Evolutionary conservation across 2,888 invertebrate genomes (phyloP), one percentile per base, ranked within the genome.

Genomic region (Rhorus exstirpatorius): DNA sequence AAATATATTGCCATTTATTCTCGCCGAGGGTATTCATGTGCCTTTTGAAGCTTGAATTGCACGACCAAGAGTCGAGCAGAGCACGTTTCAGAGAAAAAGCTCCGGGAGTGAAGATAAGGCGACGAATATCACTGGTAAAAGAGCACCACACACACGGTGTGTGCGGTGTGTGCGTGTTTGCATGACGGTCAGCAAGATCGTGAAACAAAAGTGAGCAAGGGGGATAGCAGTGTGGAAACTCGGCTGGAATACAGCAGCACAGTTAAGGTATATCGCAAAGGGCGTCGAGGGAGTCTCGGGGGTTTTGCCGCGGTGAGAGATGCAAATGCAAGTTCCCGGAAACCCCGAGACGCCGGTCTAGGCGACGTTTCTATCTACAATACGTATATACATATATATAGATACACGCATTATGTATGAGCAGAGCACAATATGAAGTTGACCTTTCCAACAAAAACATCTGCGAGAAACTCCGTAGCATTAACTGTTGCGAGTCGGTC

Each of bases 261-360:
- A 51, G 44, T 55, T 7, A 31, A 53, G 68, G 58, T 78, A 41
- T 70, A n/a, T n/a, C n/a, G 58, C 78, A 76, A 83, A 67, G 61
- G 71, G 71, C 76, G 63, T 79, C 67, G 55, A 44, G 75, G 35
- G 44, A 31, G 49, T 79, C 79, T 76, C 53, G 49, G 21, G 38
- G 75, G 41, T 58, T 44, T 58, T 44, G 38, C 79, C 19, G 38
- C 41, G 58, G 70, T 55, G 21, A 71, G 65, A 65, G 76, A 83
- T 79, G 82, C 82, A 79, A 83, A 76, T 79, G 44, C 76, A 31
- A 83, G 70, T 76, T 76, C 44, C 79, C 55, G 61, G 53, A 53
- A 76, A 65, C 70, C 70, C 68, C 71, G 53, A 76, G 71, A 75
- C 79, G 63, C 63, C 68, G 72, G 61, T 70, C n/a, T 35, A 19